Evolutionary conservation across 2,888 invertebrate species (phyloP), one percentile per base, ranked within the genome.

Genomic region (Eumerus sabulonum): DNA sequence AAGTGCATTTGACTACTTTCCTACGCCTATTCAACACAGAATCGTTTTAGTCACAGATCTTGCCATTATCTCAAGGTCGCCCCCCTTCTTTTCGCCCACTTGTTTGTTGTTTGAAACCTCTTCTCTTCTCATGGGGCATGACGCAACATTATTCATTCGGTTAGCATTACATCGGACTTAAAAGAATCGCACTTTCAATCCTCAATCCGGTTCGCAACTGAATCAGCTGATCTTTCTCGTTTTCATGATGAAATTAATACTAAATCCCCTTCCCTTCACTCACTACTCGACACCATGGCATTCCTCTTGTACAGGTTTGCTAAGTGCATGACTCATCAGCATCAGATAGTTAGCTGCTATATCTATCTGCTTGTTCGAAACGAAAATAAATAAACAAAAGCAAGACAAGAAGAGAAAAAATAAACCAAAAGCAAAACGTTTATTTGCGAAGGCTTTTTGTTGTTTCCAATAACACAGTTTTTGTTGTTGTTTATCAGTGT

Each of bases 171-270:
- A 27, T 7, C 27, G 7, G 7, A 7, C 27, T n/a, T 7, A 27
- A 27, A 7, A 27, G 27, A 27, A 27, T 27, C 27, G 27, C 27
- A 7, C 2, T 2, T 27, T 7, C 27, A 27, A 27, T 27, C 27
- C 27, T 7, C 27, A 27, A 27, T 27, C 27, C 27, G 27, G 27
- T 27, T 27, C 27, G 27, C 2, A 7, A 7, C 27, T 48, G 62
- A 60, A 63, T 71, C 71, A 71, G 62, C 71, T 71, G 71, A 71
- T 63, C 13, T 56, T 63, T 62, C 62, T 62, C 48, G 56, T 63
- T 71, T 63, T 40, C 12, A 27, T 63, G 62, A 16, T 63, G 44
- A 62, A 62, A 63, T 44, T 42, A 44, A 56, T 27, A 54, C 47
- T 17, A 27, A 27, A n/a, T n/a, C n/a, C n/a, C n/a, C n/a, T n/a